These are phyloP conservation scores for Cuculus canorus DNA, from an alignment of 2,797 vertebrate genomes.

Conservation along the genomic window DNA sequence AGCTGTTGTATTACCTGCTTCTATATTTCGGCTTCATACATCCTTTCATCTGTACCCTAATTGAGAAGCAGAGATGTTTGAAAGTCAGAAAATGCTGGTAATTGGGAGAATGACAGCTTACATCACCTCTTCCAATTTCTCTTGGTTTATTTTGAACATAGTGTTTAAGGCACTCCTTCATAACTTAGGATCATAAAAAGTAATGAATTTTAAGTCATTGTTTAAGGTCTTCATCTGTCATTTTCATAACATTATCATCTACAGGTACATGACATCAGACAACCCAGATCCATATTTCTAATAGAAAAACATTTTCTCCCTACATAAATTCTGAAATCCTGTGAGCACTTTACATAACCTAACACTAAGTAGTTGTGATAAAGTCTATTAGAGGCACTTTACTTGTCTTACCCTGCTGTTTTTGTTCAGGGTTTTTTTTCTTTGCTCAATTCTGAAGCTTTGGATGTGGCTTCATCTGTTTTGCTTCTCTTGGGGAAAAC, in stretches of 20 bases:
- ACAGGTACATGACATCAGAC: neutral
- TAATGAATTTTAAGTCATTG: neutral
- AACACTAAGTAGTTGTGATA: neutral
- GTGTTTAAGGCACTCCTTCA: neutral
- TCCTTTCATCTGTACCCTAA: neutral
- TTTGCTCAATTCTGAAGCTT: neutral
- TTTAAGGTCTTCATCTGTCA: neutral
- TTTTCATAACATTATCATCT: neutral
- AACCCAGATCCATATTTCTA: slow-evolving; percentile 14
- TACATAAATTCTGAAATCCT: neutral
- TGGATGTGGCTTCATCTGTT: neutral
- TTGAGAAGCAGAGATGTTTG: neutral
- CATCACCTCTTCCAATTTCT: neutral
- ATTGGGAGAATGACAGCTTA: neutral
- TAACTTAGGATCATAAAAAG: neutral
- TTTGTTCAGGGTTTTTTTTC: neutral
- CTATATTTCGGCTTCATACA: neutral
- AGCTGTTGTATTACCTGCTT: neutral
- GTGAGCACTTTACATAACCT: neutral
- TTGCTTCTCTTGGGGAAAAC: neutral
- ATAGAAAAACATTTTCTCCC: slow-evolving; percentile 3
- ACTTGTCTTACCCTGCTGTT: neutral
- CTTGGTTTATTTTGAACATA: neutral
- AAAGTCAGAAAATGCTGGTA: neutral
- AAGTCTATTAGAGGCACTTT: neutral